Conservation (phyloP, 1,140 invertebrate genomes). For the Drosophila nannoptera region DNA sequence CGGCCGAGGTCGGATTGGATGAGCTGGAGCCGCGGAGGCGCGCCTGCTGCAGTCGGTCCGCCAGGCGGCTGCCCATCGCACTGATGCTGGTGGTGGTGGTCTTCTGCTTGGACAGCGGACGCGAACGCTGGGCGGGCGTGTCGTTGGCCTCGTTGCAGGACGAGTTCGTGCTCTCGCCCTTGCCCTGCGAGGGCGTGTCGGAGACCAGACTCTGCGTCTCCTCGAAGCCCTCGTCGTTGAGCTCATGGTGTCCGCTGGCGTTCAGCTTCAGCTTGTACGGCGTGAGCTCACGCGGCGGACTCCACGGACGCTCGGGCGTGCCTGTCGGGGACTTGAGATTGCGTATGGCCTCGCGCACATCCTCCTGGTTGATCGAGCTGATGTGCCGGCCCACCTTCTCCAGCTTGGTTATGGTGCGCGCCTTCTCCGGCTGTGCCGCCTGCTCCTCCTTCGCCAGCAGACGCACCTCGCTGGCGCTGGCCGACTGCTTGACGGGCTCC, state of each 20-base stretch:
- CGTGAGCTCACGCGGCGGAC: slow-evolving; percentile 74
- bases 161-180: slow-evolving; percentile 81
- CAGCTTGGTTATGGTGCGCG: slow-evolving; percentile 79
- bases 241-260: slow-evolving; percentile 82
- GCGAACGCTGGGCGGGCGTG: slow-evolving; percentile 43
- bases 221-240: slow-evolving; percentile 94
- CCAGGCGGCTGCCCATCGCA: slow-evolving; percentile 64
- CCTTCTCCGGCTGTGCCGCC: slow-evolving; percentile 38
- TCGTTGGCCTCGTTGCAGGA: slow-evolving; percentile 82
- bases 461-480: slow-evolving; percentile 83
- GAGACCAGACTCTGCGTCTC: slow-evolving; percentile 92
- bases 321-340: slow-evolving; percentile 82
- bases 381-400: slow-evolving; percentile 78
- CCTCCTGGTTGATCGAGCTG: slow-evolving; percentile 83
- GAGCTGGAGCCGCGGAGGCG: slow-evolving; percentile 44
- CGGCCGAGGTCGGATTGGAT: slow-evolving; percentile 14
- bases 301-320: slow-evolving; percentile 81
- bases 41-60: slow-evolving; percentile 67
- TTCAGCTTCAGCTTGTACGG: slow-evolving; percentile 49
- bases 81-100: slow-evolving; percentile 60
- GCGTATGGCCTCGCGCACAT: slow-evolving; percentile 83
- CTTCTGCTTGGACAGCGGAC: slow-evolving; percentile 57
- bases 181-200: slow-evolving; percentile 88
- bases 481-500: slow-evolving; percentile 50
- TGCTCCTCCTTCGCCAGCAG: slow-evolving; percentile 71